Evolutionary conservation across 2,888 invertebrate species (phyloP).

Genomic region (Sminthurides aquaticus): DNA sequence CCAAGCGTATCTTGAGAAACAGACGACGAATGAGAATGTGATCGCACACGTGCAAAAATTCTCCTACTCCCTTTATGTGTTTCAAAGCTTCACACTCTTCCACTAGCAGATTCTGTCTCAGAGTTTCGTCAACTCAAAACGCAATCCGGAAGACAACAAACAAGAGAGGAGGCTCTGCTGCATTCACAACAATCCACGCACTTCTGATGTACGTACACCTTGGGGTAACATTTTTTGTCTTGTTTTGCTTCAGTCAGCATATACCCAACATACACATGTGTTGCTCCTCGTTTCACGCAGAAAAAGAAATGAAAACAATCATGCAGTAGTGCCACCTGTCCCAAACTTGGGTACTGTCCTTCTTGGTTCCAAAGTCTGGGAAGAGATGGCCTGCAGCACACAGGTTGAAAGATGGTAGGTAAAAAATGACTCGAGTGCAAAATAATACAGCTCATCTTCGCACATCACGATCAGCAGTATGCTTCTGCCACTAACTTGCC

Average conservation of each 20-base stretch:
- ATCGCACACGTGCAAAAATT: not conserved
- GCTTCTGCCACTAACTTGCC: not conserved
- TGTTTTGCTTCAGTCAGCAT: too few species aligned
- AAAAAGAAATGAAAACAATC: too few species aligned
- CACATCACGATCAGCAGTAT: not conserved
- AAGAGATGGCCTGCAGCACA: too few species aligned
- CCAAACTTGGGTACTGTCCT: too few species aligned
- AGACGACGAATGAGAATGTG: not conserved
- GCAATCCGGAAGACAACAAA: not conserved
- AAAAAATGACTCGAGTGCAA: too few species aligned
- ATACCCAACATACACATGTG: too few species aligned
- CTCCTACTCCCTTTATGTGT: too few species aligned
- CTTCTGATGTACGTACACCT: not conserved
- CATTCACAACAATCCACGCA: not conserved
- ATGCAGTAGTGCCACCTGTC: too few species aligned
- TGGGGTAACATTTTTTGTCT: not conserved
- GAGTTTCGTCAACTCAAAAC: not conserved
- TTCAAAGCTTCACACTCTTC: not conserved
- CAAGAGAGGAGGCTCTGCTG: not conserved
- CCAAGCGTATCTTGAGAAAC: not conserved
- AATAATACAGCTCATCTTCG: not conserved
- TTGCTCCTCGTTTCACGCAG: too few species aligned
- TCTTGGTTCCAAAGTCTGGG: too few species aligned
- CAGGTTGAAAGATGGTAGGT: too few species aligned
- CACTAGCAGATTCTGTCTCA: not conserved